Base-by-base conservation (phyloP, 2,113 vertebrate genomes). In the Harpagus bidentatus region DNA sequence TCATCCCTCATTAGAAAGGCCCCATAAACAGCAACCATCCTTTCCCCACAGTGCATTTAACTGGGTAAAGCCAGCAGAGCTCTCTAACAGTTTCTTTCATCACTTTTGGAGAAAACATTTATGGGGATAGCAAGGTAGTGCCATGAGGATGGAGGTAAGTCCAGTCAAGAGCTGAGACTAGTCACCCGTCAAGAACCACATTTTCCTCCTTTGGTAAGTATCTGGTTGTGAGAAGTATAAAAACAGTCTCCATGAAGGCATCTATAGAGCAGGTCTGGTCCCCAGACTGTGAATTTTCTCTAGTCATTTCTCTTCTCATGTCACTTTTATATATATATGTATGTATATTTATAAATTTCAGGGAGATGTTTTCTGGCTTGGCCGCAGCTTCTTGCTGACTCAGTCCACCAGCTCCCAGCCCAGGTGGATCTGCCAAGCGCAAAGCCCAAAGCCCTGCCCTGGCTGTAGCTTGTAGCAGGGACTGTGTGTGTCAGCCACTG, bases 401-500 rank as follows among this genome's bases (percentile, higher is more conserved):
- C 22, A 7, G 34, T 26, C 73, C 45, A 23, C 20, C 23, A 61
- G 32, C 13, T 92, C 34, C 42, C 45, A 84, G 21, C 20, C 36
- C 22, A 36, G 29, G 31, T 3, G 3, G 31, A 42, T 61, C 26
- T 74, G 69, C 42, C 73, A 76, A 67, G 21, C 56, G 2, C 21
- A 38, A 28, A 79, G 21, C 13, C 16, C 17, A n/a, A 38, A 53
- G 28, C 11, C 21, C 32, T 34, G 40, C 25, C 52, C 45, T 40
- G 40, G 25, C 28, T 36, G 53, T 42, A 71, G 84, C 20, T 45
- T 53, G 25, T 13, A 80, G 13, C 13, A 6, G 36, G 31, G 17
- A 26, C 18, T 22, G 1, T 25, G 13, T 40, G 7, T 47, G 18
- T 48, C 52, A 63, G 38, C 47, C 21, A 14, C 17, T 0, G 0